phyloP scores from a whole-genome alignment of 2,113 vertebrate genomes.

The Tyrannus savana region DNA sequence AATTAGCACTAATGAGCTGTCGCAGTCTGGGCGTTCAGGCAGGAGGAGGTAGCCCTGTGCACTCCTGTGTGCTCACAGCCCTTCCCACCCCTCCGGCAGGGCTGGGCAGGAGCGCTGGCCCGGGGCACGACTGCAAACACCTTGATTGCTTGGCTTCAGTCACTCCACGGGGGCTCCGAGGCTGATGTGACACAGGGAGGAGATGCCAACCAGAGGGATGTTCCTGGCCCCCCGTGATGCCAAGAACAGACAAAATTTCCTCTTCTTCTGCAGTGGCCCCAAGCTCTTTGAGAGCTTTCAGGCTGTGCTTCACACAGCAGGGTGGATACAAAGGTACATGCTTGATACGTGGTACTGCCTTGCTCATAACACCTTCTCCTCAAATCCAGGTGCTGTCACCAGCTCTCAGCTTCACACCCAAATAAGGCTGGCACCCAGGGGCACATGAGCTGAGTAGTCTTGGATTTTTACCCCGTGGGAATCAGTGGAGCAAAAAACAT shows the following conservation, averaged over 20 bases:
- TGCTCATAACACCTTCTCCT: background rate
- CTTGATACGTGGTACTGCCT: rapidly evolving
- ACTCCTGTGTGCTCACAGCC: background rate
- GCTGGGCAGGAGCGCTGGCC: background rate
- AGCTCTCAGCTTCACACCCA: background rate
- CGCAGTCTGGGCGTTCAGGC: background rate
- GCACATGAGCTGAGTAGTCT: background rate
- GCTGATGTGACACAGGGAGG: background rate
- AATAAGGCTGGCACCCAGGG: background rate
- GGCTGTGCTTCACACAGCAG: background rate
- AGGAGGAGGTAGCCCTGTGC: background rate
- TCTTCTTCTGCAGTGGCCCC: background rate
- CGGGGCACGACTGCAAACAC: background rate
- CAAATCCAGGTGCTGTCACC: background rate
- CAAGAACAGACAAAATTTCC: background rate
- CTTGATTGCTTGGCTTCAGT: background rate
- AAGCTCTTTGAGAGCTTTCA: rapidly evolving
- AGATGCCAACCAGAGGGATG: background rate
- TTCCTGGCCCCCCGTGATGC: background rate
- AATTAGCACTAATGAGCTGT: background rate
- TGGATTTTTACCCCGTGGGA: background rate
- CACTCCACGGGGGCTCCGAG: background rate
- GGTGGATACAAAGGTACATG: rapidly evolving
- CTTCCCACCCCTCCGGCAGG: background rate
- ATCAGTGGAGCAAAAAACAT: background rate